Percentiles rank a stretch among this genome's conserved stretches.
Evolutionary conservation across 2,113 vertebrate genomes (phyloP).

Genomic region (Propithecus coquereli): DNA sequence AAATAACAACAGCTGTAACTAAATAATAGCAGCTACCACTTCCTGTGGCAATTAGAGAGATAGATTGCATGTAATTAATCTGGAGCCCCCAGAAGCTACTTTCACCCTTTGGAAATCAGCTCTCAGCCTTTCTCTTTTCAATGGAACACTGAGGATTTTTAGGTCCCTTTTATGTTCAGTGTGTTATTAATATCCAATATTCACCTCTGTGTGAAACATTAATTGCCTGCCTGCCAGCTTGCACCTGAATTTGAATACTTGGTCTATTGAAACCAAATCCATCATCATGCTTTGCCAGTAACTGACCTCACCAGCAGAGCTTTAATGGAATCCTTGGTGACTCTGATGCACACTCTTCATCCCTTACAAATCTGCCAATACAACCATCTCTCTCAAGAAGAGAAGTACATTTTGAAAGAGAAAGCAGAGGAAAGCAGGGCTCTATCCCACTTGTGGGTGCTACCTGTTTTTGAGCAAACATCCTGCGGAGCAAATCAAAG

Average conservation of each 20-base stretch:
- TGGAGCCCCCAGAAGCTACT: conserved; percentile 22
- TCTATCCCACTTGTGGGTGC: neutral
- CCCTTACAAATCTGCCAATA: neutral
- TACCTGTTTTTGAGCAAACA: neutral
- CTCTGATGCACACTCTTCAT: neutral
- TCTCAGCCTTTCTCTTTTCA: conserved; percentile 30
- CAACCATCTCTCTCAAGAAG: neutral
- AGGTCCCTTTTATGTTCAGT: conserved; percentile 38
- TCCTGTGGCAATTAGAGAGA: conserved; percentile 68
- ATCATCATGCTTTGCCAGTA: neutral
- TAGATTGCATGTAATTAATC: conserved; percentile 68
- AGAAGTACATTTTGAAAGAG: neutral
- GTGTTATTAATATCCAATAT: conserved; percentile 49
- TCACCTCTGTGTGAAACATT: conserved; percentile 46
- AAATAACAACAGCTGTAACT: conserved; percentile 72
- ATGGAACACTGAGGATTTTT: neutral
- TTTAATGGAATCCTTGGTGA: neutral
- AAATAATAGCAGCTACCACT: conserved; percentile 68
- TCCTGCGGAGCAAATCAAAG: conserved; percentile 30
- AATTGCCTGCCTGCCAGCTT: conserved; percentile 39
- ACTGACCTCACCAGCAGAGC: neutral
- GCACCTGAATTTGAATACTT: neutral
- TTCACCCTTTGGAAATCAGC: conserved; percentile 41
- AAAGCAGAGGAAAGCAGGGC: neutral
- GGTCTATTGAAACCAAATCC: conserved; percentile 28